phyloP scores from a whole-genome alignment of 1,140 invertebrate species.

The Zeugodacus cucurbitae region DNA sequence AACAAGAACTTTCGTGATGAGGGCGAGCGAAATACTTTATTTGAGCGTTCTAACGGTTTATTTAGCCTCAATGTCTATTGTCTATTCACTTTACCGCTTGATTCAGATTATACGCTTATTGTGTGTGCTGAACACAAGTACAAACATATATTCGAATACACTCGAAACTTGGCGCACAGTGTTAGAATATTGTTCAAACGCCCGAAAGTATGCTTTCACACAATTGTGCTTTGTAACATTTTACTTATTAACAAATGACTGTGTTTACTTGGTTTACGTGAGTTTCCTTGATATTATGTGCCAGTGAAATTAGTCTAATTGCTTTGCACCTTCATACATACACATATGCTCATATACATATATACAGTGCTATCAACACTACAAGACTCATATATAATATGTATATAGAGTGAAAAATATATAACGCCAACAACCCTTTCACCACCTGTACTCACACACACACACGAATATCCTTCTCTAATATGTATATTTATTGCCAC shows the following conservation, averaged over 20 bases:
- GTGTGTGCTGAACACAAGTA: not conserved
- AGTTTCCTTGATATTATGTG: constrained; percentile 25
- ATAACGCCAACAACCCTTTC: not conserved
- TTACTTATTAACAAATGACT: constrained; percentile 27
- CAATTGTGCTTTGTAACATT: constrained; percentile 27
- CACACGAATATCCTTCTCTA: not conserved
- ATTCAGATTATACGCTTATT: not conserved
- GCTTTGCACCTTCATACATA: not conserved
- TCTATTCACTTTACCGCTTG: not conserved
- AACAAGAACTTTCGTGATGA: not conserved
- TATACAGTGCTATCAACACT: not conserved
- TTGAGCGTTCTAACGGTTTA: not conserved
- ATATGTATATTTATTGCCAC: not conserved
- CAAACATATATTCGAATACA: too few relatives aligned
- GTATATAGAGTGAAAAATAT: too few relatives aligned
- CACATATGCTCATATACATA: not conserved
- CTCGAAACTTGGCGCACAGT: not conserved
- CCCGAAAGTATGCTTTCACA: constrained; percentile 6
- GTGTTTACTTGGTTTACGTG: not conserved
- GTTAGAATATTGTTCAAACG: not conserved
- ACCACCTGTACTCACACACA: not conserved
- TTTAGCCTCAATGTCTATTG: constrained; percentile 27
- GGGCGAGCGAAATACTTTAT: not conserved
- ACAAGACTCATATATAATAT: not conserved
- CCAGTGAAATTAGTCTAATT: constrained; percentile 36